Conservation (phyloP, 2,888 invertebrate genomes). For the Phaonia tiefii region DNA sequence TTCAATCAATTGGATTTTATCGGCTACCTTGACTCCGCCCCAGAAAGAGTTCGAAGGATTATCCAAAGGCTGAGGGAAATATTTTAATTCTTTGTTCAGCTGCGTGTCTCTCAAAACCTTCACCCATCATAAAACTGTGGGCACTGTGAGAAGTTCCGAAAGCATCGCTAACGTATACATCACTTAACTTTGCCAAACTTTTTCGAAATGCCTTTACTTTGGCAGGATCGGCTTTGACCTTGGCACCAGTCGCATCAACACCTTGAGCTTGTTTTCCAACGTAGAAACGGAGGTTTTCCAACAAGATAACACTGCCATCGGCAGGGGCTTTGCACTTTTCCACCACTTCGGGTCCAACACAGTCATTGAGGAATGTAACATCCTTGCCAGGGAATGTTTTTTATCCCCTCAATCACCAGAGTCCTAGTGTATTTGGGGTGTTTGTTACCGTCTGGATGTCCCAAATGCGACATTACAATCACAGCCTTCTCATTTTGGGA, state of each 20-base stretch:
- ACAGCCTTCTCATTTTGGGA: conserved; percentile 97
- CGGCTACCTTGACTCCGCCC: conserved; percentile 99
- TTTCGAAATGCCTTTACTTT: conserved; percentile 90
- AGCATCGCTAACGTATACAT: conserved; percentile 99
- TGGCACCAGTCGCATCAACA: conserved; percentile 92
- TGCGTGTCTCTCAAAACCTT: conserved; percentile 94
- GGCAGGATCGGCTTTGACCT: conserved; percentile 94
- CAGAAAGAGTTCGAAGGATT: conserved; percentile 98
- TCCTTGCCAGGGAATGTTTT: conserved; percentile 88
- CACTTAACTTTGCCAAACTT: conserved; percentile 95
- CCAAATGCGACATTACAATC: conserved; percentile 97
- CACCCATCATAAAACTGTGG: conserved; percentile 98
- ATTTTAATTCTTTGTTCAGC: conserved; percentile 97
- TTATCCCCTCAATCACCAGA: conserved; percentile 95
- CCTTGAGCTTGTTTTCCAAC: conserved; percentile 99
- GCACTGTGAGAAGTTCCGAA: conserved; percentile 96
- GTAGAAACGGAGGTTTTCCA: conserved; percentile 98
- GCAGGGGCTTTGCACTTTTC: conserved; percentile 93
- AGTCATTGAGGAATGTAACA: conserved; percentile 91
- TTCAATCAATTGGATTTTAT: conserved; percentile 98
- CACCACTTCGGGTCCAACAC: conserved; percentile 96
- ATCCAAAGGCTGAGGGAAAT: conserved; percentile 98
- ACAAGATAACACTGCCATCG: conserved; percentile 92
- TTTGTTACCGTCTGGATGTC: conserved; percentile 95
- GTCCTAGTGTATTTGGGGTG: conserved; percentile 94